Conservation (phyloP, 2,113 vertebrate genomes). For the Ardeotis arabs region DNA sequence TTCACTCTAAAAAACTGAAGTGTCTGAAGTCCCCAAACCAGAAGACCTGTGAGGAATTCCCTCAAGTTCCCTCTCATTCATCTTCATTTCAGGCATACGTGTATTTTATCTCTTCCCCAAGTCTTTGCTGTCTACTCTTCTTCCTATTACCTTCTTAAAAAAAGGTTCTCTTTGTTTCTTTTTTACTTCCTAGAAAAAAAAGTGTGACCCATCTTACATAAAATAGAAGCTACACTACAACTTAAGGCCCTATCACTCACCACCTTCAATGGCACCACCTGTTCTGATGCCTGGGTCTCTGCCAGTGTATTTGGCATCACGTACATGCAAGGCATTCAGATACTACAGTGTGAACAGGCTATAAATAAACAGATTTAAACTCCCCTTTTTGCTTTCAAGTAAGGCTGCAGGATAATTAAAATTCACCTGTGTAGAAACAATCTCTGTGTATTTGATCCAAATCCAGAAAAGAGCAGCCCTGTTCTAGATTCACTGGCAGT, state of each 20-base stretch:
- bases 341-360: background rate
- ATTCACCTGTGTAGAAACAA: background rate
- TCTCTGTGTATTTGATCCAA: background rate
- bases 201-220: background rate
- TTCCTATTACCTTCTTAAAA: background rate
- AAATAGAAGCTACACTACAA: background rate
- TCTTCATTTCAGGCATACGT: background rate
- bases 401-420: background rate
- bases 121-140: background rate
- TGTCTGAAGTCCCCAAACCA: background rate
- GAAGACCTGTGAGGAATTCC: background rate
- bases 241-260: background rate
- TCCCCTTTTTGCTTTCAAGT: background rate
- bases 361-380: slow-evolving; percentile 50
- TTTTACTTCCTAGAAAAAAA: background rate
- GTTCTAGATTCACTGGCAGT: background rate
- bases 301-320: slow-evolving; percentile 23
- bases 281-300: background rate
- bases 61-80: background rate
- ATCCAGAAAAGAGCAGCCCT: background rate
- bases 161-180: background rate
- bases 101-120: background rate
- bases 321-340: background rate
- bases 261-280: slow-evolving; percentile 23
- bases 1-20: background rate